Evolutionary conservation across 2,797 vertebrate species (phyloP), one percentile per base, ranked within the genome.

Genomic region (Gymnocypris eckloni): DNA sequence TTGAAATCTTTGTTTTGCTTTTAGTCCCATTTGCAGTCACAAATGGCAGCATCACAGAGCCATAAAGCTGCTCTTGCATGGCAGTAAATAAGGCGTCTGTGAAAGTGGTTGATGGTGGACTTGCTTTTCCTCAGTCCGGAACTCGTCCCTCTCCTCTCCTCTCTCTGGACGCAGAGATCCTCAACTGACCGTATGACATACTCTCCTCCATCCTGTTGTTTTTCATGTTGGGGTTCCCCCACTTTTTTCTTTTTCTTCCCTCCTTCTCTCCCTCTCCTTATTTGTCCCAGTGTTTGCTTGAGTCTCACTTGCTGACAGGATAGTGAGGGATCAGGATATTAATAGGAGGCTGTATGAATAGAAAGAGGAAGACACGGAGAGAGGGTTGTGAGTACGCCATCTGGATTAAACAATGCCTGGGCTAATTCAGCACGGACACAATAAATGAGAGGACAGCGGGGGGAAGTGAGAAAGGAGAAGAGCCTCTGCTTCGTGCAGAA

Each of bases 271-370:
- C 52, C 78, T 93, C 90, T 92, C 91, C 93, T 95, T 94, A 94
- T 95, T 91, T 92, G 71, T 81, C 86, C 76, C 88, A 85, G 81
- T 83, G 72, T 94, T 93, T 94, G 92, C 91, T 91, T 86, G 91
- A 91, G 93, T 93, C 88, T 89, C 90, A 93, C 92, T 90, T 91
- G 91, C 93, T 93, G 93, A 95, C 93, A 94, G 94, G 94, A 88
- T 92, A 93, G 93, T 88, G 87, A 87, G 88, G 92, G 93, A 92
- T 93, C 89, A 64, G 75, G 82, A 86, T 84, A 83, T 82, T 91
- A 92, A 93, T 91, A 87, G 92, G 12, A 88, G 77, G 50, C 83
- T 79, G 82, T 84, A 76, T 70, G 86, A 82, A 87, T 73, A 78
- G 89, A 86, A 88, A 89, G 70, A 84, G 85, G 88, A 89, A 87